phyloP scores from a whole-genome alignment of 2,888 invertebrate species.

The Lycia hirtaria region DNA sequence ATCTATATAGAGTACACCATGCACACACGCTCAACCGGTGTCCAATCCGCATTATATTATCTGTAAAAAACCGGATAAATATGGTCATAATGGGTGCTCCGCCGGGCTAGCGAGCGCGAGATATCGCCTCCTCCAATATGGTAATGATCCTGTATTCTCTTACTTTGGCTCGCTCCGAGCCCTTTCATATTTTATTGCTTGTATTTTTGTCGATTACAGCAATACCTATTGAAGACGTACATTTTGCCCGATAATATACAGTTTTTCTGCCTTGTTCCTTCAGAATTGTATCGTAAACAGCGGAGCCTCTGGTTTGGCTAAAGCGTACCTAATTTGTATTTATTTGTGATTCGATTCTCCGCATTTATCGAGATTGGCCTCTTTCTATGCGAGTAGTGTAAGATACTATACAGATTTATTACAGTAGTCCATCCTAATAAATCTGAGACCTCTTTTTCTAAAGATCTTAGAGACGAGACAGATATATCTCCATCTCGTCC shows the following conservation, averaged over 20 bases:
- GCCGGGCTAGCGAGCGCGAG: slow-evolving; percentile 29
- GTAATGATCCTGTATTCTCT: slow-evolving; percentile 40
- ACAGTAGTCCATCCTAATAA: slow-evolving; percentile 11
- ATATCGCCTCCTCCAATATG: slow-evolving; percentile 39
- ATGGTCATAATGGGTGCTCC: slow-evolving; percentile 33
- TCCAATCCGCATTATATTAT: slow-evolving; percentile 31
- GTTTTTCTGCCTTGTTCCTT: slow-evolving; percentile 1
- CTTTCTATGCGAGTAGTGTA: slow-evolving; percentile 8
- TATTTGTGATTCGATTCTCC: slow-evolving; percentile 6
- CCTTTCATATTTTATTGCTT: slow-evolving; percentile 31
- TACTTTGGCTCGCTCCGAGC: slow-evolving; percentile 26
- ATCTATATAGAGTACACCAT: slow-evolving; percentile 5
- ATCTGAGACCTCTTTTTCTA: slow-evolving; percentile 19
- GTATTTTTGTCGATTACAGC: slow-evolving; percentile 31
- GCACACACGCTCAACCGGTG: slow-evolving; percentile 14
- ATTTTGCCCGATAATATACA: slow-evolving; percentile 13
- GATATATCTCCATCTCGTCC: slow-evolving; percentile 36
- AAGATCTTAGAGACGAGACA: slow-evolving; percentile 22
- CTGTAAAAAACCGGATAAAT: slow-evolving; percentile 32
- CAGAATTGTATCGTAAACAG: slow-evolving; percentile 11
- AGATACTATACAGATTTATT: slow-evolving; percentile 19
- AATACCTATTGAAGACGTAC: slow-evolving; percentile 24
- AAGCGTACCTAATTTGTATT: slow-evolving; percentile 10
- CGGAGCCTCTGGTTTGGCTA: slow-evolving; percentile 1
- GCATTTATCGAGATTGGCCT: slow-evolving; percentile 3